Evolutionary conservation across 2,797 vertebrate genomes (phyloP), one percentile per base, ranked within the genome.

Genomic region (Hephaestus fuliginosus): DNA sequence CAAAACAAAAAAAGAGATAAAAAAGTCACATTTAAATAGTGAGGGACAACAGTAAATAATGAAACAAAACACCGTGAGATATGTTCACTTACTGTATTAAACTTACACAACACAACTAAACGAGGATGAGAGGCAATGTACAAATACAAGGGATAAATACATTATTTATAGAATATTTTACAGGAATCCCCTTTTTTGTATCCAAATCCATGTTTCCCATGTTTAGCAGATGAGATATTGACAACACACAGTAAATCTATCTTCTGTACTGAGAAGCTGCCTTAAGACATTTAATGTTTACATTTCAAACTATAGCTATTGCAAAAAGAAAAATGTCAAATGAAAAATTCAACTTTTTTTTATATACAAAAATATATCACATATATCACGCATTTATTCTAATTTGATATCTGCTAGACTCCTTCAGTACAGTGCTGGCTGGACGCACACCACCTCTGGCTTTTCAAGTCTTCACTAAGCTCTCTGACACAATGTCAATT

Each of bases 121-220:
- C 88, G 74, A 92, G 89, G 90, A 92, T 90, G 80, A 94, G 93
- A 94, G 96, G 96, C 96, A 96, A 97, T 97, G 96, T 97, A 98
- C 97, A 98, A 97, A 97, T 96, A 96, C 95, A 95, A 96, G 96
- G 97, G 97, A 97, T 97, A 98, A 98, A 98, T 98, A 98, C 97
- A 98, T 96, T 98, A 98, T 98, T 98, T 98, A 98, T 97, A 98
- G 96, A 95, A 96, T 97, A 97, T 97, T 96, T 97, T 97, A 98
- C 97, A 97, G 95, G 96, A 92, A 96, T 96, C 95, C 96, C 96
- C 94, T 92, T 83, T 25, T 93, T 92, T 93, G 88, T 92, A 93
- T 93, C 92, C 94, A 95, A 97, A 96, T 95, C 91, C 94, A 95
- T 96, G 94, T 95, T 96, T 96, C 96, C 96, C 94, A 93, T 96